Percentiles rank a stretch among this genome's conserved stretches.
phyloP scores from a whole-genome alignment of 2,888 invertebrate genomes.

The Philhelius pedissequus region DNA sequence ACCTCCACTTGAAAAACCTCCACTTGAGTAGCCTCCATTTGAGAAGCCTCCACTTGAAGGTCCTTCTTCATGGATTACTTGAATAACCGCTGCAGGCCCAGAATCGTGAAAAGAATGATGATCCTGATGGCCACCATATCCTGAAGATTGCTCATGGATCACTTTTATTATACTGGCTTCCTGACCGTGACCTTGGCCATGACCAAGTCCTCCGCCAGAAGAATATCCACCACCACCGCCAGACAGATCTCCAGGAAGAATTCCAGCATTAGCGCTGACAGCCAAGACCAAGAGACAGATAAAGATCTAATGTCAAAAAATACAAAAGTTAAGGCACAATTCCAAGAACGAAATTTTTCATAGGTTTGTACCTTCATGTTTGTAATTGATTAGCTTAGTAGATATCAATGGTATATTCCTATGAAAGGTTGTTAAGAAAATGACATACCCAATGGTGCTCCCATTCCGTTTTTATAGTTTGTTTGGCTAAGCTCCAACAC shows the following conservation, averaged over 20 bases:
- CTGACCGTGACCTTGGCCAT: not conserved
- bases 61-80: slow-evolving; percentile 1
- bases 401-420: slow-evolving; percentile 5
- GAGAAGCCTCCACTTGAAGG: not conserved
- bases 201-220: not conserved
- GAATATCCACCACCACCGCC: not conserved
- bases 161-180: not conserved
- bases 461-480: slow-evolving; percentile 14
- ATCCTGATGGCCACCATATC: not conserved
- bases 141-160: not conserved
- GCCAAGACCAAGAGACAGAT: slow-evolving; percentile 10
- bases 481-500: not conserved
- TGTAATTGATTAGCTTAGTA: not conserved
- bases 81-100: not conserved
- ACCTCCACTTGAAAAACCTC: not conserved
- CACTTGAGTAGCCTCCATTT: not conserved
- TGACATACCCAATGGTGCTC: not conserved
- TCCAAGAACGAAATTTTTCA: not conserved
- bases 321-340: not conserved
- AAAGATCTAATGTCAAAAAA: not conserved
- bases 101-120: not conserved
- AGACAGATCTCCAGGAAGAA: not conserved
- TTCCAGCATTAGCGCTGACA: slow-evolving; percentile 1
- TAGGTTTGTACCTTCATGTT: slow-evolving; percentile 1
- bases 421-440: slow-evolving; percentile 11